A percentile compares a stretch with the other conserved stretches of the same genome.
Conservation (phyloP, 2,888 invertebrate species). For the Macrosiphum euphorbiae region DNA sequence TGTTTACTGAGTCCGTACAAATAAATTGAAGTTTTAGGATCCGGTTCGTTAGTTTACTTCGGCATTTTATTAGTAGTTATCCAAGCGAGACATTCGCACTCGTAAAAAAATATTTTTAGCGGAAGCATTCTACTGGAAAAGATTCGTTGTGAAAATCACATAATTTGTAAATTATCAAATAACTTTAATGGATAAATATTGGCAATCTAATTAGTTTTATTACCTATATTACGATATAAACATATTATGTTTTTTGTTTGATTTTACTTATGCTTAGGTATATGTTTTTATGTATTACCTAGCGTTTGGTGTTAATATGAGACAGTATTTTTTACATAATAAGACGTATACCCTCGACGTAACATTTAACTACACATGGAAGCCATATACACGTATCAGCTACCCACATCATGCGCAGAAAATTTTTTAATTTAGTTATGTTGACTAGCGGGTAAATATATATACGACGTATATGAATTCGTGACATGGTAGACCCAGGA, state of each 20-base stretch:
- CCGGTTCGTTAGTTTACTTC: slow-evolving; percentile 55
- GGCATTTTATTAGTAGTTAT: slow-evolving; percentile 44
- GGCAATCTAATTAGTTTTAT: not conserved
- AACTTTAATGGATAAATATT: not conserved
- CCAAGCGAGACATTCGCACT: slow-evolving; percentile 47
- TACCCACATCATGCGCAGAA: not conserved
- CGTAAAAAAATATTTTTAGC: slow-evolving; percentile 40
- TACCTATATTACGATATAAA: not conserved
- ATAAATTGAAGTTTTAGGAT: slow-evolving; percentile 49
- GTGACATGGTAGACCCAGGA: not conserved
- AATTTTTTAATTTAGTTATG: not conserved
- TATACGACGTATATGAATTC: not conserved
- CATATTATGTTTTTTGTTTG: no score
- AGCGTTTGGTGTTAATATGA: not conserved
- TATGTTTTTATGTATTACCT: not conserved
- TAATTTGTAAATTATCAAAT: slow-evolving; percentile 12
- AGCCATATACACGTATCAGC: not conserved
- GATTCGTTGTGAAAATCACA: slow-evolving; percentile 7
- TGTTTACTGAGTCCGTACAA: slow-evolving; percentile 21
- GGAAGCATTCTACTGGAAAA: slow-evolving; percentile 34
- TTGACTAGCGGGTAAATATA: not conserved
- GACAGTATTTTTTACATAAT: not conserved
- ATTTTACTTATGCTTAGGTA: no score
- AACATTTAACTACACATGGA: not conserved
- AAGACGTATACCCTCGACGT: no score